Base-by-base conservation (phyloP, 2,888 invertebrate species). In the Polylopha cassiicola region DNA sequence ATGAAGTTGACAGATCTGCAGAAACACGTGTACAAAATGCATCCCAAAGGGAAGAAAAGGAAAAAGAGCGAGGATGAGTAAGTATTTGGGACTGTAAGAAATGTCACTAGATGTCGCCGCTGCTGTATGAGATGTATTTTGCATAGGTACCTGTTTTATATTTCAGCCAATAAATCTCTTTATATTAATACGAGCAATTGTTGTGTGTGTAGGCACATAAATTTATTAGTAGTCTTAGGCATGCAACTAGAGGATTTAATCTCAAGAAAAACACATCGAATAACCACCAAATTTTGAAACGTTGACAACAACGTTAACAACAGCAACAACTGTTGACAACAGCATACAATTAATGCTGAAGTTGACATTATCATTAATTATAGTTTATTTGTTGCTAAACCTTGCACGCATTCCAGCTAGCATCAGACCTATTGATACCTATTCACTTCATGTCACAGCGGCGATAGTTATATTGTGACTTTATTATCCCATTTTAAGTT, bases 1-100 rank as follows among this genome's bases (percentile, higher is more conserved):
- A 44, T 73, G 16, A 73, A 71, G 42, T 39, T 55, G 2, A 77
- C 76, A 47, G 80, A 81, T 43, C 55, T 82, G 0, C 63, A 67
- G 20, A 75, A 73, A 32, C 82, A 84, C 48, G 55, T 64, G 20
- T 71, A 74, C 50, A 80, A 78, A 51, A 62, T 55, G n/a, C 82
- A 82, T 14, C 70, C 72, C 0, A 73, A 70, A 36, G 43, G 44
- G 1, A 20, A 51, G 46, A n/a, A 61, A 59, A 20, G 51, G 46
- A n/a, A 61, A 59, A 39, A 36, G 53, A 44, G 57, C 60, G 61
- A 59, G 60, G 61, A 60, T 55, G 50, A 52, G 15, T 1, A 54
- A 57, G 28, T 58, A 53, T 15, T 57, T 61, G 30, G 51, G n/a
- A n/a, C n/a, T n/a, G n/a, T n/a, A n/a, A n/a, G n/a, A n/a, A n/a